A percentile compares a stretch with the other conserved stretches of the same genome.
phyloP scores from a whole-genome alignment of 2,797 vertebrate species.

The Notoglanidium macrostoma region DNA sequence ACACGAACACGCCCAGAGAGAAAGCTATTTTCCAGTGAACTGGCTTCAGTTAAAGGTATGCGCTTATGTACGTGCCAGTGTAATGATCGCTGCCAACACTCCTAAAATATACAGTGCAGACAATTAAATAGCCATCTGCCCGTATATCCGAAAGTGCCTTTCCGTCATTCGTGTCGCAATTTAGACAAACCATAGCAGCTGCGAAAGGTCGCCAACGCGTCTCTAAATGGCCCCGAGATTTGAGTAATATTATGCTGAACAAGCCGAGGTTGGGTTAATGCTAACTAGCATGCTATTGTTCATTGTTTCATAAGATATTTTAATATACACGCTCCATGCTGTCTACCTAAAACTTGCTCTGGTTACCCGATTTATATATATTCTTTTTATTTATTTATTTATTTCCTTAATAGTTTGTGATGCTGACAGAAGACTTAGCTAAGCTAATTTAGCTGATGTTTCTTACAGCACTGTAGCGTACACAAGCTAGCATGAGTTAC shows the following conservation, averaged over 20 bases:
- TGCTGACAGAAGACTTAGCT: no score
- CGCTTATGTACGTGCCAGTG: slow-evolving; percentile 29
- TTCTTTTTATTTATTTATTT: no score
- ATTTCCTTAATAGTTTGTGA: no score
- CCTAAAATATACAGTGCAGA: slow-evolving; percentile 42
- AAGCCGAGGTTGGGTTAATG: neutral
- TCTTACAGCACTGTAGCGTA: no score
- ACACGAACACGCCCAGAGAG: neutral
- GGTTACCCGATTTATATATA: no score
- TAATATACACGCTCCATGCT: no score
- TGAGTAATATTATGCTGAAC: neutral
- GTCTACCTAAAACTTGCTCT: neutral
- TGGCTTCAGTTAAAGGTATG: slow-evolving; percentile 8
- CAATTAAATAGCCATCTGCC: slow-evolving; percentile 48
- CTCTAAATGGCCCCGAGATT: slow-evolving; percentile 12
- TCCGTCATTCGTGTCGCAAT: slow-evolving; percentile 44
- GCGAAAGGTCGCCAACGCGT: slow-evolving; percentile 27
- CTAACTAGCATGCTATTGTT: neutral
- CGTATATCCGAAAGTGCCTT: slow-evolving; percentile 41
- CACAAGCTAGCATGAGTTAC: no score
- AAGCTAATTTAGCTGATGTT: no score
- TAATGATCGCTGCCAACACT: slow-evolving; percentile 28
- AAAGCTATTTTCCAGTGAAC: neutral
- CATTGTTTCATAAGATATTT: neutral
- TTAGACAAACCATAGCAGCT: slow-evolving; percentile 47